Conservation (phyloP, 2,888 invertebrate species). For the Agriopis aurantiaria region DNA sequence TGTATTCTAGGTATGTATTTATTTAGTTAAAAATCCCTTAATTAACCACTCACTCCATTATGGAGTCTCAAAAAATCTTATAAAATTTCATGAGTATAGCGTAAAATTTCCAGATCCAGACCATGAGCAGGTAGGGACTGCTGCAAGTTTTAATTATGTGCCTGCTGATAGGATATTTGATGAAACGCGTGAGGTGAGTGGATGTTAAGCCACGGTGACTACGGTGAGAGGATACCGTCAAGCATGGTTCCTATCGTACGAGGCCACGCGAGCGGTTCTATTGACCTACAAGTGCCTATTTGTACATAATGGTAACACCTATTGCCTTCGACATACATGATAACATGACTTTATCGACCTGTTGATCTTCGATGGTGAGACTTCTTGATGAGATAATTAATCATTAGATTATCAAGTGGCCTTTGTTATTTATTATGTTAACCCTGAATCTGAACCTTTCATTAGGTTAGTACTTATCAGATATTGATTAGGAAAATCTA, state of each 20-base stretch:
- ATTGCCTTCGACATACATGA: slow-evolving; percentile 7
- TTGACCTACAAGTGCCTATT: slow-evolving; percentile 27
- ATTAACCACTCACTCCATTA: too few species aligned
- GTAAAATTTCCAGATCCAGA: too few species aligned
- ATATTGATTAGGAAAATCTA: background rate
- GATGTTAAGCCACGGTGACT: slow-evolving; percentile 40
- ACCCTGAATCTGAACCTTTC: background rate
- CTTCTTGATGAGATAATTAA: background rate
- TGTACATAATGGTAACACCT: slow-evolving; percentile 12
- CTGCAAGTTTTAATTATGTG: background rate
- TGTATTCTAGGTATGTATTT: too few species aligned
- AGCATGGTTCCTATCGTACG: slow-evolving; percentile 51
- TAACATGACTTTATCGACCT: slow-evolving; percentile 11
- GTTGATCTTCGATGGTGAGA: slow-evolving; percentile 4
- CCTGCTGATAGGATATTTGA: background rate
- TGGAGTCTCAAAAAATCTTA: too few species aligned
- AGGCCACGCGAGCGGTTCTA: slow-evolving; percentile 38
- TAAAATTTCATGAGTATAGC: too few species aligned
- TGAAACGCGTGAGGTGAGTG: slow-evolving; percentile 4
- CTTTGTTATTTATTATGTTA: background rate
- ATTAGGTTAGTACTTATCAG: background rate
- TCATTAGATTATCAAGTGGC: background rate
- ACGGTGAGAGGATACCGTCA: slow-evolving; percentile 50
- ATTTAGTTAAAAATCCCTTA: too few species aligned
- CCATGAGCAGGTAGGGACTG: too few species aligned